Evolutionary conservation across 2,888 invertebrate species (phyloP), one percentile per base, ranked within the genome.

Genomic region (Leucania comma): DNA sequence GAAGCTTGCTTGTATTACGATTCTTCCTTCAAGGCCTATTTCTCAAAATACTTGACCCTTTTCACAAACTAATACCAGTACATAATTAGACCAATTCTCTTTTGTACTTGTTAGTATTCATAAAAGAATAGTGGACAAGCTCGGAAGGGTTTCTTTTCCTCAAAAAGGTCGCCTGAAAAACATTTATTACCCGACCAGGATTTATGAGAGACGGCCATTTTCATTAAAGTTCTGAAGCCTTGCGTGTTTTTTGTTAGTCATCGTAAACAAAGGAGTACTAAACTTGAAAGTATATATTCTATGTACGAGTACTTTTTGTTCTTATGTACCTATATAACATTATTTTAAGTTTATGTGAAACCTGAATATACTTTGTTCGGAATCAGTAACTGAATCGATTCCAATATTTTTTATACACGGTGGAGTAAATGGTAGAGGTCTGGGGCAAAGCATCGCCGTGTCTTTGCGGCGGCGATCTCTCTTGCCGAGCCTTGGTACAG

Each of bases 151-250:
- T 58, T 70, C 14, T n/a, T 26, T 35, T n/a, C 14, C n/a, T 20
- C 8, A 54, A 59, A 74, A 56, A 57, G 38, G 78, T 60, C 59
- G 20, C 12, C 29, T 0, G 24, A 53, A 54, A 59, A 60, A 50
- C 24, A 42, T 77, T 77, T 60, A 68, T 71, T 50, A 50, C 51
- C 48, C 17, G 72, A 50, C 48, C 3, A 32, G 26, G 22, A 59
- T 59, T 77, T 77, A 71, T 38, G 78, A 59, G 71, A 4, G 48
- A 20, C 24, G 12, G 32, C 32, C 17, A 29, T 71, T 59, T 59
- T 77, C 48, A 71, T 73, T 71, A 77, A 17, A 38, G 53, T 38
- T 24, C 14, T 14, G 53, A 10, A 32, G 24, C 29, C 48, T 29
- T 54, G 78, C 54, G 29, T 59, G 71, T 38, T 60, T 6, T 42